Evolutionary conservation across 2,888 invertebrate genomes (phyloP).

Genomic region (Erpobdella octoculata): DNA sequence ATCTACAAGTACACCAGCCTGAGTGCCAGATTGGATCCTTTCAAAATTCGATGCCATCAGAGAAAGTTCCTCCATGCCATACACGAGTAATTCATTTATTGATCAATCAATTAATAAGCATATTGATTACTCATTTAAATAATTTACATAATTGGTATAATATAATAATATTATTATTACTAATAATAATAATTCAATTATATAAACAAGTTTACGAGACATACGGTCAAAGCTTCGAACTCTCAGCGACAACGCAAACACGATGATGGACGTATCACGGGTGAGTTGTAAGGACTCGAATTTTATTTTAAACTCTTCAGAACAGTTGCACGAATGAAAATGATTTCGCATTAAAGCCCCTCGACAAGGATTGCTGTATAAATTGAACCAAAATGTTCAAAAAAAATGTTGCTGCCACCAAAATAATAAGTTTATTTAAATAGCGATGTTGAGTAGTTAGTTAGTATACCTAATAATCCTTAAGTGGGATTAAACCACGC

Average conservation of each 20-base stretch:
- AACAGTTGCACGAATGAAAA: too few species aligned
- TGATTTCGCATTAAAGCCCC: too few species aligned
- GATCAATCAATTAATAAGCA: neutral
- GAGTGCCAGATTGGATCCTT: constrained; percentile 7
- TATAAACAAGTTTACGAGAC: neutral
- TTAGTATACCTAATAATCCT: too few species aligned
- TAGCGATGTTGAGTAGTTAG: too few species aligned
- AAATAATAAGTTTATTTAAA: too few species aligned
- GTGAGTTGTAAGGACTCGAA: constrained; percentile 6
- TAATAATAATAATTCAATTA: neutral
- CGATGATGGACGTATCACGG: constrained; percentile 22
- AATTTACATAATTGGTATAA: too few species aligned
- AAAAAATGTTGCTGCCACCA: too few species aligned
- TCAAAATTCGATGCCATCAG: constrained; percentile 22
- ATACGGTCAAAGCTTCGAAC: constrained; percentile 23
- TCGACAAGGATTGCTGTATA: too few species aligned
- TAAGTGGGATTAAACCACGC: too few species aligned
- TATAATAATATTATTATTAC: neutral
- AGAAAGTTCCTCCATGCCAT: constrained; percentile 20
- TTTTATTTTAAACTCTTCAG: neutral
- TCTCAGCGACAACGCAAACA: constrained; percentile 23
- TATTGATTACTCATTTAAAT: too few species aligned
- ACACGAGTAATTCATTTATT: neutral
- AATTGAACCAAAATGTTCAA: too few species aligned
- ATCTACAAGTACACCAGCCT: constrained; percentile 42